These are phyloP conservation scores for Agonopterix arenella DNA, from an alignment of 2,888 invertebrate genomes.

Conservation along the genomic window DNA sequence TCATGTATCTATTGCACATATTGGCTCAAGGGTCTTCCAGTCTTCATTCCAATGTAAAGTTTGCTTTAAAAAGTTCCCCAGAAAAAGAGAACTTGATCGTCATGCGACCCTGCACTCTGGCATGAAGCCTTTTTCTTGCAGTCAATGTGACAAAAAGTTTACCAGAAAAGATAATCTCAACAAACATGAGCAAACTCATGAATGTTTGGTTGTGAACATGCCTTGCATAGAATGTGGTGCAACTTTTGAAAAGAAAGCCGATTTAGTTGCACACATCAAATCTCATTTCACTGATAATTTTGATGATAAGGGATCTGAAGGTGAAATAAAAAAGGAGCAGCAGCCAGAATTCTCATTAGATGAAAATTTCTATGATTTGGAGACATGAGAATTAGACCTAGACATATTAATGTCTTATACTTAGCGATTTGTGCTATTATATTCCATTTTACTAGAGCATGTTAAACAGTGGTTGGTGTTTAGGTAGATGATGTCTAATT, in stretches of 20 bases:
- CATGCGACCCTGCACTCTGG: slow-evolving; percentile 82
- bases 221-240: slow-evolving; percentile 80
- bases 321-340: slow-evolving; percentile 47
- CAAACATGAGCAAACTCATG: slow-evolving; percentile 81
- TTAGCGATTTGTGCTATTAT: too few species aligned
- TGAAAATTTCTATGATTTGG: slow-evolving; percentile 62
- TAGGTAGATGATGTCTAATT: too few species aligned
- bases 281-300: slow-evolving; percentile 72
- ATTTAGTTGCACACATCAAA: slow-evolving; percentile 77
- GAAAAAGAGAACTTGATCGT: slow-evolving; percentile 83
- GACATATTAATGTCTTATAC: too few species aligned
- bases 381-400: slow-evolving; percentile 28
- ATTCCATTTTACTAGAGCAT: too few species aligned
- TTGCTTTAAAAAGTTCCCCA: slow-evolving; percentile 81
- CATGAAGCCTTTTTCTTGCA: slow-evolving; percentile 81
- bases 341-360: slow-evolving; percentile 44
- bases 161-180: slow-evolving; percentile 82
- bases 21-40: slow-evolving; percentile 74
- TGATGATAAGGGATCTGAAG: slow-evolving; percentile 53
- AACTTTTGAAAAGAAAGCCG: slow-evolving; percentile 76
- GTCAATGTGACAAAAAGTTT: slow-evolving; percentile 81
- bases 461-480: too few species aligned
- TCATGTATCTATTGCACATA: slow-evolving; percentile 72
- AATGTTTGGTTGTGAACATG: slow-evolving; percentile 75
- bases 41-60: slow-evolving; percentile 81